Evolutionary conservation across 2,113 vertebrate species (phyloP).

Genomic region (Dipodomys merriami): DNA sequence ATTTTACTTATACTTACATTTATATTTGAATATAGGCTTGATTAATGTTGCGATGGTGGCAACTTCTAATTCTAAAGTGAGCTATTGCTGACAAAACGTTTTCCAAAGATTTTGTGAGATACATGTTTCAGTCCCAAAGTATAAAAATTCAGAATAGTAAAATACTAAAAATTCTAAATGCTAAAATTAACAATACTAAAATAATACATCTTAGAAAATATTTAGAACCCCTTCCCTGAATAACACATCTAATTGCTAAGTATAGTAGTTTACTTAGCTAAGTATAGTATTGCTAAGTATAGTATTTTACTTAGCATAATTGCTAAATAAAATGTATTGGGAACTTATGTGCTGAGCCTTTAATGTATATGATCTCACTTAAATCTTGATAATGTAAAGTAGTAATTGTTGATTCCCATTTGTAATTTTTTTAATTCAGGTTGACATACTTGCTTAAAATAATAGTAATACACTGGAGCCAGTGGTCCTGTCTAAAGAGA

Average conservation of each 20-base stretch:
- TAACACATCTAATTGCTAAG: background rate
- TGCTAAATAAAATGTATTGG: conserved; percentile 36
- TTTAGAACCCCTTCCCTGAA: background rate
- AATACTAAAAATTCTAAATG: background rate
- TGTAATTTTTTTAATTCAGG: background rate
- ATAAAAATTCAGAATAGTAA: background rate
- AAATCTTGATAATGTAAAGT: background rate
- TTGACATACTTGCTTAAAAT: conserved; percentile 7
- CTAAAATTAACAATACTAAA: conserved; percentile 13
- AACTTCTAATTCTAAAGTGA: background rate
- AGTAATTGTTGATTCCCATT: background rate
- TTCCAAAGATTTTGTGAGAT: conserved; percentile 6
- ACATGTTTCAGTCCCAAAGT: background rate
- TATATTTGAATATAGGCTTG: background rate
- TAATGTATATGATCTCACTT: background rate
- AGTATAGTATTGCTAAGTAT: no score
- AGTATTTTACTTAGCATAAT: no score
- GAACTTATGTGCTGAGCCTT: background rate
- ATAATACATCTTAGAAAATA: background rate
- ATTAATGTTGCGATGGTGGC: background rate
- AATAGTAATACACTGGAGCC: background rate
- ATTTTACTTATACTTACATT: no score
- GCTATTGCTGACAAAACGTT: background rate
- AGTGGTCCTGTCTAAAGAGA: no score
- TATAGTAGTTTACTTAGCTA: no score